phyloP scores from a whole-genome alignment of 2,797 vertebrate species.

The Ctenosaura bakeri region DNA sequence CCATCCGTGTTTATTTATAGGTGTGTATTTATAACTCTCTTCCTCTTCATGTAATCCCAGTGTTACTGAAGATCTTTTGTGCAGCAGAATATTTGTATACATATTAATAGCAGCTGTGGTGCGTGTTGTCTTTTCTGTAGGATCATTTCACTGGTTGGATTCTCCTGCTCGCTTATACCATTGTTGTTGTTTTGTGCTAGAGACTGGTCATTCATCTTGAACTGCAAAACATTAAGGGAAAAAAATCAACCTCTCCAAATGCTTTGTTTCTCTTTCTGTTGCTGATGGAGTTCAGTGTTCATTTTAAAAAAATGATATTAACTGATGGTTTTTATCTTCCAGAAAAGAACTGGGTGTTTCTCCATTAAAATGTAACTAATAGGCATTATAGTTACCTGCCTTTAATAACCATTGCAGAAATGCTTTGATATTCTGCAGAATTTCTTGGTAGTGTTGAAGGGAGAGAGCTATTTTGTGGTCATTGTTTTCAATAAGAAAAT shows the following conservation, averaged over 20 bases:
- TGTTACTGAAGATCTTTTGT: conserved; percentile 39
- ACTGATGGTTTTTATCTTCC: conserved; percentile 7
- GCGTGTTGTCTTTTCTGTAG: conserved; percentile 16
- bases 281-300: conserved; percentile 34
- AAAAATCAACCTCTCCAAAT: not conserved
- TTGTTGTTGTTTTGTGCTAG: not conserved
- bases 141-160: not conserved
- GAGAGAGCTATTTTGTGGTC: not conserved
- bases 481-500: not conserved
- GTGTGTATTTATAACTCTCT: conserved; percentile 41
- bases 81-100: not conserved
- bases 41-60: conserved; percentile 21
- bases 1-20: conserved; percentile 17
- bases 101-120: not conserved
- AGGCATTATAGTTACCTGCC: not conserved
- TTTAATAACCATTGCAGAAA: not conserved
- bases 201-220: not conserved
- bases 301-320: not conserved
- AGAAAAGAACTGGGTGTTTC: not conserved
- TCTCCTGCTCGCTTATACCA: not conserved
- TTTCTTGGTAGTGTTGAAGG: not conserved
- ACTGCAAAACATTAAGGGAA: not conserved
- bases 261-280: conserved; percentile 21
- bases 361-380: conserved; percentile 7
- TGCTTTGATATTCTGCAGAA: conserved; percentile 24